Percentiles rank a stretch among this genome's conserved stretches.
Conservation (phyloP, 1,140 invertebrate genomes). For the Protaetia brevitarsis region DNA sequence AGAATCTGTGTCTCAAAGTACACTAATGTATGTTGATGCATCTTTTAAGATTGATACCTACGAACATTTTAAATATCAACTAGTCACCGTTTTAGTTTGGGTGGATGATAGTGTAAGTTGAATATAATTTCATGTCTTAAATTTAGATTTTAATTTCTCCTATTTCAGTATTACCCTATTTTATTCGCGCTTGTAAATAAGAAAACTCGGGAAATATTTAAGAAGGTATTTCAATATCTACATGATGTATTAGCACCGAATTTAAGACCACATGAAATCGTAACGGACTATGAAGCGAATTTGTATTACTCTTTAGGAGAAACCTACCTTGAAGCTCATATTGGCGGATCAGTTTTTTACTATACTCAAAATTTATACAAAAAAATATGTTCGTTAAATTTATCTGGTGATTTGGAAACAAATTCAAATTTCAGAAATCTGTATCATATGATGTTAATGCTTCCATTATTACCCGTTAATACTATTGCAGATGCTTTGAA, state of each 20-base stretch:
- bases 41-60: conserved; percentile 39
- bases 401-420: conserved; percentile 39
- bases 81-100: conserved; percentile 42
- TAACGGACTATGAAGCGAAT: conserved; percentile 42
- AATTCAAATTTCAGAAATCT: conserved; percentile 41
- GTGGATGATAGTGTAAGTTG: conserved; percentile 40
- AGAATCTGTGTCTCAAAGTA: conserved; percentile 33
- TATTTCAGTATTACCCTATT: conserved; percentile 42
- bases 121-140: background rate
- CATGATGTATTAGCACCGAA: conserved; percentile 36
- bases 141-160: conserved; percentile 16
- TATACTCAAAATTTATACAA: conserved; percentile 44
- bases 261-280: conserved; percentile 40
- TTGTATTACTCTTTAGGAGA: conserved; percentile 42
- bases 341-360: conserved; percentile 43
- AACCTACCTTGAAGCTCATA: conserved; percentile 39
- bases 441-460: conserved; percentile 43
- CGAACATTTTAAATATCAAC: conserved; percentile 38
- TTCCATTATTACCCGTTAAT: conserved; percentile 43
- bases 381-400: conserved; percentile 39
- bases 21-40: conserved; percentile 43
- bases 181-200: conserved; percentile 40
- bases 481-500: conserved; percentile 40
- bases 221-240: conserved; percentile 38
- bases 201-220: conserved; percentile 40